Evolutionary conservation across 2,113 vertebrate species (phyloP).

Genomic region (Erinaceus europaeus): DNA sequence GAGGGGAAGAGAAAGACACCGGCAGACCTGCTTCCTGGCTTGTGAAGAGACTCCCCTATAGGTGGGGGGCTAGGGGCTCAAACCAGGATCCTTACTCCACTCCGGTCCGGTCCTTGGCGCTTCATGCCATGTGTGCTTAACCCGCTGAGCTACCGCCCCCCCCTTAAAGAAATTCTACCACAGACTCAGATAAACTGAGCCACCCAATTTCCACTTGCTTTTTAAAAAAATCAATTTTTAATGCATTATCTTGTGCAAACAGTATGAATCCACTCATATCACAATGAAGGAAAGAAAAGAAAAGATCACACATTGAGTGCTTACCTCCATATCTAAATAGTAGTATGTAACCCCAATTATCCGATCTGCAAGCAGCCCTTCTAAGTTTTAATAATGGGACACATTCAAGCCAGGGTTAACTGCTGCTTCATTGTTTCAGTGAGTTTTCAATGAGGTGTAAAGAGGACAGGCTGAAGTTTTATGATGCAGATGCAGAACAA

Average conservation of each 20-base stretch:
- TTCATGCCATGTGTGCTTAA: too few relatives aligned
- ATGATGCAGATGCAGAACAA: background rate
- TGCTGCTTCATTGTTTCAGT: slow-evolving; percentile 59
- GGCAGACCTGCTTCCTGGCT: too few relatives aligned
- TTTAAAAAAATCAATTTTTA: slow-evolving; percentile 39
- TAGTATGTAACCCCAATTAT: slow-evolving; percentile 13
- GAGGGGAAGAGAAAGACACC: too few relatives aligned
- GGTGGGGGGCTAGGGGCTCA: too few relatives aligned
- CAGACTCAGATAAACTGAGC: slow-evolving; percentile 19
- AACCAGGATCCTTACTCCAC: too few relatives aligned
- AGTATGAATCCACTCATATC: background rate
- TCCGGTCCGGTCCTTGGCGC: too few relatives aligned
- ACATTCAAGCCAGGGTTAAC: slow-evolving; percentile 55
- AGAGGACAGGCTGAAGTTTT: slow-evolving; percentile 16
- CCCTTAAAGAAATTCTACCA: background rate
- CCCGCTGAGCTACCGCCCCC: too few relatives aligned
- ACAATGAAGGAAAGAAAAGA: background rate
- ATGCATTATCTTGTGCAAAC: slow-evolving; percentile 1
- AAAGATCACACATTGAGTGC: background rate
- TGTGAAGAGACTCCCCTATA: too few relatives aligned
- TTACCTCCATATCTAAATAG: background rate
- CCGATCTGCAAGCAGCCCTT: slow-evolving; percentile 25
- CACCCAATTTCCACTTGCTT: background rate
- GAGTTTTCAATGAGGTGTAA: slow-evolving; percentile 67
- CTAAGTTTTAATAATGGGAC: slow-evolving; percentile 56